Evolutionary conservation across 1,140 invertebrate genomes (phyloP).

Genomic region (Melanaphis sacchari): DNA sequence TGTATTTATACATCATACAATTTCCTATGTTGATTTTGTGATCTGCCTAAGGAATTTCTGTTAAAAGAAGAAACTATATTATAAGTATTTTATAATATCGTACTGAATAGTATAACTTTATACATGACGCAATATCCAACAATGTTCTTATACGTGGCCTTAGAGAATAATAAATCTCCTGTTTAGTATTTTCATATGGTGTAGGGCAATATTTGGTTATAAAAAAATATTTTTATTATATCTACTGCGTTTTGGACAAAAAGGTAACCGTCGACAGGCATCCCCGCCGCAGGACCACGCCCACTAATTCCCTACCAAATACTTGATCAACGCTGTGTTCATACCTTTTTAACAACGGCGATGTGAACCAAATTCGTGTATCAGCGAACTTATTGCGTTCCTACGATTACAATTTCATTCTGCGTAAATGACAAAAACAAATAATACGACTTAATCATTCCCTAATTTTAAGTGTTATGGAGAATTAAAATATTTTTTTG

Average conservation of each 20-base stretch:
- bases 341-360: not conserved
- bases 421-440: not conserved
- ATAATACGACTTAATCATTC: not conserved
- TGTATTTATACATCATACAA: no score
- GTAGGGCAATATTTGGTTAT: not conserved
- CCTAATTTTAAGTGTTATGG: not conserved
- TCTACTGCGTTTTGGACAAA: not conserved
- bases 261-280: not conserved
- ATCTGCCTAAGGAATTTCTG: not conserved
- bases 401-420: not conserved
- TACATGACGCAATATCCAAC: not conserved
- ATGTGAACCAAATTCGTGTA: not conserved
- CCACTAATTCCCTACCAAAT: not conserved
- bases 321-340: not conserved
- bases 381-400: fast-evolving
- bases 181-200: not conserved
- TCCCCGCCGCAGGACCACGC: not conserved
- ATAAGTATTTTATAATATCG: not conserved
- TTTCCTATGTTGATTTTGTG: no score
- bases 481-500: not conserved
- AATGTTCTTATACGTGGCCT: not conserved
- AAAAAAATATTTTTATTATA: not conserved
- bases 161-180: not conserved
- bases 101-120: not conserved
- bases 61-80: not conserved